Percentiles rank a stretch among this genome's conserved stretches.
These are phyloP conservation scores for Venustaconcha ellipsiformis DNA, from an alignment of 1,140 invertebrate species.

Conservation along the genomic window DNA sequence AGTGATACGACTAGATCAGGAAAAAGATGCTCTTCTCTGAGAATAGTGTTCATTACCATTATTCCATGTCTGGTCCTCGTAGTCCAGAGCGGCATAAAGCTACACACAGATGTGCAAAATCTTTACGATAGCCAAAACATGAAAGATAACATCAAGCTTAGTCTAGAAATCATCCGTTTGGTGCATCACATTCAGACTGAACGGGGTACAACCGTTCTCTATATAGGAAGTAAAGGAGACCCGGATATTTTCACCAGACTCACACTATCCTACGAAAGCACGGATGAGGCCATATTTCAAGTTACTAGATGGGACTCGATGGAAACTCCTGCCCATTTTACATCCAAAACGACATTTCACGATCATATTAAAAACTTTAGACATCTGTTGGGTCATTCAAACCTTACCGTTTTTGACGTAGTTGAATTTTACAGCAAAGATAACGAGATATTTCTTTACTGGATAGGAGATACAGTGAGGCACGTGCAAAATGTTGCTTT, in stretches of 20 bases:
- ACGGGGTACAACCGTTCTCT: conserved; percentile 44
- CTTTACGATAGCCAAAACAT: background rate
- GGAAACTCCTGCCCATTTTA: background rate
- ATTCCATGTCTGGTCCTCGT: too few species aligned
- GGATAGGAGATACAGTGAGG: conserved; percentile 30
- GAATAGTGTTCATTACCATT: too few species aligned
- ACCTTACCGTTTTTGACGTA: conserved; percentile 29
- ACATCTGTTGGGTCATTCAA: conserved; percentile 1
- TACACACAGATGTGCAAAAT: too few species aligned
- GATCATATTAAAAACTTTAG: conserved; percentile 25
- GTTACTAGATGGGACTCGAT: background rate
- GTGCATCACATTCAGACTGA: conserved; percentile 50
- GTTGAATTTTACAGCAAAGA: conserved; percentile 43
- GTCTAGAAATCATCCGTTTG: conserved; percentile 39
- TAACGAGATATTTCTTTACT: conserved; percentile 32
- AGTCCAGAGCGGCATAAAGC: too few species aligned
- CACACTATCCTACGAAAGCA: conserved; percentile 11
- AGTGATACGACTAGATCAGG: too few species aligned
- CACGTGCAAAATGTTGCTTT: conserved; percentile 17
- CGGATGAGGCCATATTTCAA: conserved; percentile 19
- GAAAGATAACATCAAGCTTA: conserved; percentile 11
- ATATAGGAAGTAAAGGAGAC: conserved; percentile 37
- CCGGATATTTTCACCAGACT: conserved; percentile 11
- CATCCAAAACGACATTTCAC: conserved; percentile 10
- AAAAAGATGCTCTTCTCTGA: too few species aligned